These are phyloP conservation scores for Microcebus jonahi DNA, from an alignment of 2,113 vertebrate species.

Conservation along the genomic window DNA sequence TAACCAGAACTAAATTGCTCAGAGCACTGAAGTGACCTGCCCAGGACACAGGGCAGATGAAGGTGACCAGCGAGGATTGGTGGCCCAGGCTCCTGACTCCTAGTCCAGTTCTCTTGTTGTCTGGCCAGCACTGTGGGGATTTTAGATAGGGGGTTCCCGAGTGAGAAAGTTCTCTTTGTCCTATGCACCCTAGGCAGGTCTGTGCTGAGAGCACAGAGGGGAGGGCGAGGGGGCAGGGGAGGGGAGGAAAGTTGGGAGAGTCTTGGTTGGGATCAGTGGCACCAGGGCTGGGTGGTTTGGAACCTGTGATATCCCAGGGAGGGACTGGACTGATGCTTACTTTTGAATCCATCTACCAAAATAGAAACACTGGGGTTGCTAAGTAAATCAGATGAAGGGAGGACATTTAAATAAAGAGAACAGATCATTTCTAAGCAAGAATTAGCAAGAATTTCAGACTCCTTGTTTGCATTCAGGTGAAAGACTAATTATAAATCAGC, in stretches of 20 bases:
- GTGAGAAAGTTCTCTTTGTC: neutral
- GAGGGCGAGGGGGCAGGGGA: neutral
- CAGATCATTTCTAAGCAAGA: constrained; percentile 14
- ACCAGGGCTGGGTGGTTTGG: neutral
- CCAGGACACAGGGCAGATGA: neutral
- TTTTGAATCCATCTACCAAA: neutral
- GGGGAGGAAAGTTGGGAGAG: fast-evolving
- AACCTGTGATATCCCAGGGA: neutral
- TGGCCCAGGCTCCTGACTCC: neutral
- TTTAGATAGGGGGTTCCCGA: constrained; percentile 29
- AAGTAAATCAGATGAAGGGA: neutral
- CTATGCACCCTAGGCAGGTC: neutral
- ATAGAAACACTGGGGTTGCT: neutral
- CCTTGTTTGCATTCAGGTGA: constrained; percentile 41
- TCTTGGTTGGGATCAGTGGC: neutral
- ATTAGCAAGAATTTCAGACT: neutral
- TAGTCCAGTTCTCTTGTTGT: neutral
- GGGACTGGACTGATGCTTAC: neutral
- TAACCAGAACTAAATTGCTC: neutral
- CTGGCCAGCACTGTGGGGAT: neutral
- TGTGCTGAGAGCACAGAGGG: neutral
- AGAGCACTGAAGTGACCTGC: neutral
- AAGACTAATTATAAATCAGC: constrained; percentile 47
- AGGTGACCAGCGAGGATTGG: neutral
- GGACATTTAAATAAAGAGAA: neutral